Conservation (phyloP, 1,140 invertebrate genomes). For the Penaeus chinensis region DNA sequence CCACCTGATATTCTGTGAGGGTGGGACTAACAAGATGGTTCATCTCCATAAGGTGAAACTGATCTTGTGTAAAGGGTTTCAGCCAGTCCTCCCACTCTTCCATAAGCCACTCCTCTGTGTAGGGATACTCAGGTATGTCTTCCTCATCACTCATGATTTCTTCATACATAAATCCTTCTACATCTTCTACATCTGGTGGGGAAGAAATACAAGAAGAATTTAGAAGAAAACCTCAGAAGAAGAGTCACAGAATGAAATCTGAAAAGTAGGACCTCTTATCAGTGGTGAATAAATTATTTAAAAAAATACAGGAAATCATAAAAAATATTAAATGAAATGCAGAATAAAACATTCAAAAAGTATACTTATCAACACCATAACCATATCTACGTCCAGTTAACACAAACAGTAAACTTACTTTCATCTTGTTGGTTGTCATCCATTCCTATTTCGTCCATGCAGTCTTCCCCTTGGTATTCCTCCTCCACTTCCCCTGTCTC, state of each 20-base stretch:
- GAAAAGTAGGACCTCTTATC: not conserved
- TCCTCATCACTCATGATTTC: constrained; percentile 62
- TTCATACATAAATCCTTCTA: constrained; percentile 38
- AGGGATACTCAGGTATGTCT: constrained; percentile 50
- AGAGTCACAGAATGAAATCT: not conserved
- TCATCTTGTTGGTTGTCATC: constrained; percentile 28
- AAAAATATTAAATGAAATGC: too few species aligned
- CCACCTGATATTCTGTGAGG: constrained; percentile 39
- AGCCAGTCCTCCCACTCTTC: constrained; percentile 62
- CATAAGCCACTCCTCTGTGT: constrained; percentile 53
- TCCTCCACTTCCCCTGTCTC: constrained; percentile 53
- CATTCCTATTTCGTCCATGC: constrained; percentile 39
- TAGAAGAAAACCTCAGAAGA: not conserved
- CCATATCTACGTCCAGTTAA: too few species aligned
- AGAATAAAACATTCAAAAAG: too few species aligned
- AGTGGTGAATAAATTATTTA: too few species aligned
- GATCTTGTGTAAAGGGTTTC: constrained; percentile 35
- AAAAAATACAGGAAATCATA: too few species aligned
- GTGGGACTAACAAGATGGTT: constrained; percentile 31
- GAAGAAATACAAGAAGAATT: not conserved
- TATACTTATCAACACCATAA: too few species aligned
- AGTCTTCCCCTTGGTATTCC: constrained; percentile 42
- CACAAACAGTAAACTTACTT: too few species aligned
- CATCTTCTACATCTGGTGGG: constrained; percentile 11
- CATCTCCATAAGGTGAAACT: constrained; percentile 10